Evolutionary conservation across 2,797 vertebrate genomes (phyloP).

Genomic region (Astyanax mexicanus): DNA sequence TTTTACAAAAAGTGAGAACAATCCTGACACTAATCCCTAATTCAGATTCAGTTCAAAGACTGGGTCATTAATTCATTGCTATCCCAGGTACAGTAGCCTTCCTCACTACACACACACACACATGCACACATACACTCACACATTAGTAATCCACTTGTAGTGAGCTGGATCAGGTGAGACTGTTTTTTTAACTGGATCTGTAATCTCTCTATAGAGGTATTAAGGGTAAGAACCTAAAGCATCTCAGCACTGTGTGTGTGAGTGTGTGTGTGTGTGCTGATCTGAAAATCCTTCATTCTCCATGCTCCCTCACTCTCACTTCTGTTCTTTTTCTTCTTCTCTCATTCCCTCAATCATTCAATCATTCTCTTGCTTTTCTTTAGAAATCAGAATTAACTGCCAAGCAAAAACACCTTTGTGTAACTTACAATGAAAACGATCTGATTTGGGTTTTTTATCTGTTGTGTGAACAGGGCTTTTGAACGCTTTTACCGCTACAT

Average conservation of each 20-base stretch:
- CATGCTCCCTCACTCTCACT: too few species aligned
- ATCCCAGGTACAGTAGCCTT: neutral
- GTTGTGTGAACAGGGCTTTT: too few species aligned
- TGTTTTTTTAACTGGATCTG: slow-evolving; percentile 2
- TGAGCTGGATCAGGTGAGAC: slow-evolving; percentile 1
- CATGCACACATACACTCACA: neutral
- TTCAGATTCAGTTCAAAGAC: slow-evolving; percentile 10
- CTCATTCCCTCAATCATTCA: neutral
- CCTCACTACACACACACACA: neutral
- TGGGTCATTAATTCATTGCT: neutral
- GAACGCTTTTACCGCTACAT: too few species aligned
- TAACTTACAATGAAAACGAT: too few species aligned
- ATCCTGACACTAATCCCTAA: neutral
- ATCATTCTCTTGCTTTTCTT: neutral
- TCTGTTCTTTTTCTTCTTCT: too few species aligned
- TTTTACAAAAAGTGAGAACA: too few species aligned
- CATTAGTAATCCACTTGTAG: slow-evolving; percentile 5
- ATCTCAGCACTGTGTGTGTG: neutral
- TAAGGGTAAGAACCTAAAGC: neutral
- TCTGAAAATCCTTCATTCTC: too few species aligned
- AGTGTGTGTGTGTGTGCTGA: too few species aligned
- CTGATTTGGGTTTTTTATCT: too few species aligned
- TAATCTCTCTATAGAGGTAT: neutral
- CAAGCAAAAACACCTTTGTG: too few species aligned
- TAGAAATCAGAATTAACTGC: too few species aligned